Evolutionary conservation across 1,140 invertebrate species (phyloP).

Genomic region (Heliconius himera): DNA sequence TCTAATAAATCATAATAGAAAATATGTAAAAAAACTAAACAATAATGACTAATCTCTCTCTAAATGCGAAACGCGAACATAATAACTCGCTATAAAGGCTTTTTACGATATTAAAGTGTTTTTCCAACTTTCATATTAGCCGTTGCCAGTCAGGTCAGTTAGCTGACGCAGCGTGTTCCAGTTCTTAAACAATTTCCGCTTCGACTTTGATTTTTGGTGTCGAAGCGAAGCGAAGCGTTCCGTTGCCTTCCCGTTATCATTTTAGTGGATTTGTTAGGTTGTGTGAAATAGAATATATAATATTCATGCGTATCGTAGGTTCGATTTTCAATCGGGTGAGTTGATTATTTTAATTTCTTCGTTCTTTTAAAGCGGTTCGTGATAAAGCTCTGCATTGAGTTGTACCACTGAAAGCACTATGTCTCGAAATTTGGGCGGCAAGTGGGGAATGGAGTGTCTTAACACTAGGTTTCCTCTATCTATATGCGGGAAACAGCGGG

Average conservation of each 20-base stretch:
- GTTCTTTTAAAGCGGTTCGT: too few relatives aligned
- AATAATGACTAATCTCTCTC: neutral
- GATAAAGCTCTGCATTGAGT: too few relatives aligned
- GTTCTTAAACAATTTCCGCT: conserved; percentile 2
- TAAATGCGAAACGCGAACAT: neutral
- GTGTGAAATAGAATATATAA: too few relatives aligned
- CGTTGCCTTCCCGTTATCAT: neutral
- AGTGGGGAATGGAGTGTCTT: too few relatives aligned
- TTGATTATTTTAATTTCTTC: too few relatives aligned
- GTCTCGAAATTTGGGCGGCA: too few relatives aligned
- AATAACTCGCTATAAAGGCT: neutral
- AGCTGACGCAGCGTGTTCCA: conserved; percentile 9
- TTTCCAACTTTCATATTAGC: neutral
- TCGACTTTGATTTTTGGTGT: conserved; percentile 2
- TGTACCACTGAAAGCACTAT: too few relatives aligned
- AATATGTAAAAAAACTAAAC: neutral
- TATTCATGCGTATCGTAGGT: too few relatives aligned
- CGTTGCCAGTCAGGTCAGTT: neutral
- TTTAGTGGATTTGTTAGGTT: neutral
- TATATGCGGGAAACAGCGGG: too few relatives aligned
- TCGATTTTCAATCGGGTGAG: too few relatives aligned
- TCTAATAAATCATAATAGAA: neutral
- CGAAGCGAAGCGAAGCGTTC: neutral
- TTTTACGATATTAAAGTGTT: conserved; percentile 3
- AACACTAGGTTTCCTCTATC: too few relatives aligned